phyloP scores from a whole-genome alignment of 2,113 vertebrate genomes.

The Peromyscus leucopus region DNA sequence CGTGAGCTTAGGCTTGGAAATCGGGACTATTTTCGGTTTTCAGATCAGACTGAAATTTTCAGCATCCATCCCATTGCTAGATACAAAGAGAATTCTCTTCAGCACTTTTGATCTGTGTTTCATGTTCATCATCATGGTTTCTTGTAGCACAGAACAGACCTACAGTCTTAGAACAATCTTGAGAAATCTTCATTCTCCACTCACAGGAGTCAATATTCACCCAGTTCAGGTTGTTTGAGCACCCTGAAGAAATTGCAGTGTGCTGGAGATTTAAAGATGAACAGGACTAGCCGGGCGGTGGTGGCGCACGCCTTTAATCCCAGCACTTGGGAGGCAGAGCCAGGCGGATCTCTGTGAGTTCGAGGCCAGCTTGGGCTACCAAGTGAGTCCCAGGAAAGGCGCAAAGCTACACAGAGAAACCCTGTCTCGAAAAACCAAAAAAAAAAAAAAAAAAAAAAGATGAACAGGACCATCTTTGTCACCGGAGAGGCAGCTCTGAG shows the following conservation, averaged over 20 bases:
- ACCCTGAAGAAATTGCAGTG: background rate
- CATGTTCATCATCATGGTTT: constrained; percentile 3
- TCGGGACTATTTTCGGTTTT: background rate
- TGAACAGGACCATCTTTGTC: background rate
- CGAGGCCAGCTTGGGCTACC: no score
- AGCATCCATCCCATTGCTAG: background rate
- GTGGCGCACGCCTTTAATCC: no score
- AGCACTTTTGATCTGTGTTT: background rate
- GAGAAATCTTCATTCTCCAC: background rate
- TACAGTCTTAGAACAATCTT: background rate
- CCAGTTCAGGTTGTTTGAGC: background rate
- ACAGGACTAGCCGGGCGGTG: no score
- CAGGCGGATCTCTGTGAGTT: no score
- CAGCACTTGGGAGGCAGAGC: no score
- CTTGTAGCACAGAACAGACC: background rate
- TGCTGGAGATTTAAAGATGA: background rate
- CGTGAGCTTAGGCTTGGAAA: background rate
- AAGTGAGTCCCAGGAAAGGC: no score
- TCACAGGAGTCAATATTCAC: background rate
- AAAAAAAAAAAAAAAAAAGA: no score
- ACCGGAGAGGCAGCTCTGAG: background rate
- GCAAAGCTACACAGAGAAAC: no score
- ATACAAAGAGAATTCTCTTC: constrained; percentile 26
- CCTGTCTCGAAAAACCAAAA: no score
- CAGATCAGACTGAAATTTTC: background rate